Evolutionary conservation across 35 echinoderm and acorn worm genomes (phyloP).

Genomic region (Apostichopus californicus): DNA sequence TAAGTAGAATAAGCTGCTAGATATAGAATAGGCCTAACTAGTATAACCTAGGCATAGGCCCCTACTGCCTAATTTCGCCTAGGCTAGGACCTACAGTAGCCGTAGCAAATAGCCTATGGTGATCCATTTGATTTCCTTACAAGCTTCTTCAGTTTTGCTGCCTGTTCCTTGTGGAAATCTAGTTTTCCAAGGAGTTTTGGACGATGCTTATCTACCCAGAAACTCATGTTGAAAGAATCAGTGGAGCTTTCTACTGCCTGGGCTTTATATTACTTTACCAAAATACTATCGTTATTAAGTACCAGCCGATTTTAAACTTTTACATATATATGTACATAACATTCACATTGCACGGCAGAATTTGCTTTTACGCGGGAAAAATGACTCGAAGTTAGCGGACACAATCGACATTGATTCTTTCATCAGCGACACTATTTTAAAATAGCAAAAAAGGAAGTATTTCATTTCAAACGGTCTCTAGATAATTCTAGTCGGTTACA

Average conservation of each 20-base stretch:
- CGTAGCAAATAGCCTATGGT: neutral
- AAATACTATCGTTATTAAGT: too few relatives aligned
- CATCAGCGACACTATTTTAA: too few relatives aligned
- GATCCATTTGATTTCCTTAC: conserved; percentile 47
- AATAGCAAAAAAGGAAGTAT: too few relatives aligned
- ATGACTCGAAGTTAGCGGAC: conserved; percentile 11
- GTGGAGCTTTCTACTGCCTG: too few relatives aligned
- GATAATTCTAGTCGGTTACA: too few relatives aligned
- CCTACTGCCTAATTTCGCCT: neutral
- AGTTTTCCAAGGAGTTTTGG: conserved; percentile 78
- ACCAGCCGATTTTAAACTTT: neutral
- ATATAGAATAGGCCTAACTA: neutral
- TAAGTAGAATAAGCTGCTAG: too few relatives aligned
- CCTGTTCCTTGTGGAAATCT: conserved; percentile 98
- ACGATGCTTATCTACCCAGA: conserved; percentile 99
- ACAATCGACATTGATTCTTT: neutral
- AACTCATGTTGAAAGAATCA: conserved; percentile 71
- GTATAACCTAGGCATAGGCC: neutral
- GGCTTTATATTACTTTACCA: too few relatives aligned
- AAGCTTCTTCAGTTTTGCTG: conserved; percentile 93
- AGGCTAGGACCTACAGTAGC: neutral
- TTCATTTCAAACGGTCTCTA: too few relatives aligned
- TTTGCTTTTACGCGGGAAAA: conserved; percentile 40
- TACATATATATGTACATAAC: neutral
- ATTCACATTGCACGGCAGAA: neutral